Base-by-base conservation (phyloP, 2,797 vertebrate species). In the Tangara arthus region DNA sequence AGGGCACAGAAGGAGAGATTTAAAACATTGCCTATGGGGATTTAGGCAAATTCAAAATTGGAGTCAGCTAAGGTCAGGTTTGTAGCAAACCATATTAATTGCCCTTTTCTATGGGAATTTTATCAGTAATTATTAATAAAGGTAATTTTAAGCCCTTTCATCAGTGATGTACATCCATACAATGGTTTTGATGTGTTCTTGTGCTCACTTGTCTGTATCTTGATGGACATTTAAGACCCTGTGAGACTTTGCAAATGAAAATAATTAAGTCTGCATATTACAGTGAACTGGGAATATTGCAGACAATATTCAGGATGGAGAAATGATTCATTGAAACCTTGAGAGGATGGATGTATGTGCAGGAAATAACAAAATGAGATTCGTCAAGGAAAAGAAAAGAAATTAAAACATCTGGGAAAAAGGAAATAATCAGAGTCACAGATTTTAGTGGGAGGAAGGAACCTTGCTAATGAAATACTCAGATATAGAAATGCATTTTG, bases 281-380 rank as follows among this genome's bases (percentile, higher is more conserved):
- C 75, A 82, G 44, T 60, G 83, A 93, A 86, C 81, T 63, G n/a
- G 35, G 46, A 83, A 72, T 94, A 65, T 47, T 91, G 59, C 37
- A 89, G 69, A 87, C 47, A 85, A 37, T 34, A 46, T 52, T 81
- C 64, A 94, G 63, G 89, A 73, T 83, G 80, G 70, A 93, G 63
- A 87, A 90, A 93, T 92, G 50, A 90, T 94, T 95, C 82, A 95
- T 46, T 79, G 41, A 39, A 76, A 60, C 46, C 47, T 82, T 77
- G 64, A 73, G 77, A 84, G 75, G 82, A 89, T 71, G 73, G 72
- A 89, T 95, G 59, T n/a, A 85, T 65, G 77, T 65, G 50, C 82
- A 95, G 93, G 92, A 96, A 96, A 93, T 69, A 89, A 88, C 42
- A 88, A 93, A 89, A 95, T 92, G 65, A 89, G 46, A 91, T 93